Evolutionary conservation across 2,113 vertebrate genomes (phyloP).

Genomic region (Stigmatopora nigra): DNA sequence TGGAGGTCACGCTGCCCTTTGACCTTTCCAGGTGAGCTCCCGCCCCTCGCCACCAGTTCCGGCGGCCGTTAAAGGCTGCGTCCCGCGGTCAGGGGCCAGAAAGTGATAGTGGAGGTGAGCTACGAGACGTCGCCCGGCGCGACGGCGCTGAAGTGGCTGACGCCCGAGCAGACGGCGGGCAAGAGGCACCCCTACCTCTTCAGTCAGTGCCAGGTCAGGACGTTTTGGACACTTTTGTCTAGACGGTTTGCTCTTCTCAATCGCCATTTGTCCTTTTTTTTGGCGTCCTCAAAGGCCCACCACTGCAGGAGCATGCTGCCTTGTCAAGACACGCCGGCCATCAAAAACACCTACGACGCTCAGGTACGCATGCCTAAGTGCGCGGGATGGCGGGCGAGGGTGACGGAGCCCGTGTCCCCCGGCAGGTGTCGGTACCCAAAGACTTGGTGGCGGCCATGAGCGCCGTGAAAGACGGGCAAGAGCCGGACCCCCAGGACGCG

Average conservation of each 20-base stretch:
- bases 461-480: conserved; percentile 80
- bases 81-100: conserved; percentile 78
- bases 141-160: conserved; percentile 90
- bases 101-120: conserved; percentile 81
- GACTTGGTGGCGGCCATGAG: conserved; percentile 94
- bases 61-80: too few species aligned
- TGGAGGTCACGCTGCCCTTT: conserved; percentile 82
- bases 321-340: conserved; percentile 89
- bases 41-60: too few species aligned
- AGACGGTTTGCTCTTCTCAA: not conserved
- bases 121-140: conserved; percentile 88
- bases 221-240: not conserved
- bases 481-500: conserved; percentile 75
- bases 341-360: conserved; percentile 92
- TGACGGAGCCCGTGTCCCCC: not conserved
- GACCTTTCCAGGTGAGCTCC: conserved; percentile 79
- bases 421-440: conserved; percentile 84
- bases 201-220: conserved; percentile 81
- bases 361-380: conserved; percentile 69
- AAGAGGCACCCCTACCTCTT: conserved; percentile 91
- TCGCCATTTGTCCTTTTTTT: too few species aligned
- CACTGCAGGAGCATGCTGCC: conserved; percentile 93
- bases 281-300: conserved; percentile 70
- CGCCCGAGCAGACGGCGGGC: conserved; percentile 87
- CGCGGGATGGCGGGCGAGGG: not conserved